Evolutionary conservation across 2,888 invertebrate genomes (phyloP).

Genomic region (Notocelia uddmanniana): DNA sequence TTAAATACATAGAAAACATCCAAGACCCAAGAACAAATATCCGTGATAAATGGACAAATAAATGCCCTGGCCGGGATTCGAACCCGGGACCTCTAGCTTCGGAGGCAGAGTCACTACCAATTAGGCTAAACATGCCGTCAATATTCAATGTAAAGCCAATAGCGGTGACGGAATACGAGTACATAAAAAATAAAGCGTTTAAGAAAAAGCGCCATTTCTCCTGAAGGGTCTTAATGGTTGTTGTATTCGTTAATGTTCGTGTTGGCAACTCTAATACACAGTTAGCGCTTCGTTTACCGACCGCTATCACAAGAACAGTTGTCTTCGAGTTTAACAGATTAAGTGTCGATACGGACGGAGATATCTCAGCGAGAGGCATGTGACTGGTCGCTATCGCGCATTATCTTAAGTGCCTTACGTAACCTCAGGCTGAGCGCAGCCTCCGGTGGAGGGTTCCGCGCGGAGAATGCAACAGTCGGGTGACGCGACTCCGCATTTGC

Average conservation of each 20-base stretch:
- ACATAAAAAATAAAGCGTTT: too few species aligned
- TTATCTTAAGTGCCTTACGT: constrained; percentile 34
- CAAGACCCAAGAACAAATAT: too few species aligned
- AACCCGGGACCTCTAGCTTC: too few species aligned
- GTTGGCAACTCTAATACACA: not conserved
- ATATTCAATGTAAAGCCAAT: too few species aligned
- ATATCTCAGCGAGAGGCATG: constrained; percentile 15
- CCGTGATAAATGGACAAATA: too few species aligned
- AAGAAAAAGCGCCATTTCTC: not conserved
- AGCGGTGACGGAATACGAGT: too few species aligned
- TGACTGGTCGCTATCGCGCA: not conserved
- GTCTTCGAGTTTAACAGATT: not conserved
- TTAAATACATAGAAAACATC: too few species aligned
- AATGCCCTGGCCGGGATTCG: too few species aligned
- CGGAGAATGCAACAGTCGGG: not conserved
- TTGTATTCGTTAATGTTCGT: not conserved
- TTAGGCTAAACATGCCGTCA: too few species aligned
- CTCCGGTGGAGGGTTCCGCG: not conserved
- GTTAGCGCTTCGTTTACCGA: not conserved
- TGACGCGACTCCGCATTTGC: too few species aligned
- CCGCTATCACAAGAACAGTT: not conserved
- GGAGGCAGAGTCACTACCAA: too few species aligned
- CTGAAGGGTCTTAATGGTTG: not conserved
- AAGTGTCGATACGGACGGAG: not conserved
- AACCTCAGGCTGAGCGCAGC: not conserved